Evolutionary conservation across 2,113 vertebrate genomes (phyloP).

Genomic region (Brachyhypopomus gauderio): DNA sequence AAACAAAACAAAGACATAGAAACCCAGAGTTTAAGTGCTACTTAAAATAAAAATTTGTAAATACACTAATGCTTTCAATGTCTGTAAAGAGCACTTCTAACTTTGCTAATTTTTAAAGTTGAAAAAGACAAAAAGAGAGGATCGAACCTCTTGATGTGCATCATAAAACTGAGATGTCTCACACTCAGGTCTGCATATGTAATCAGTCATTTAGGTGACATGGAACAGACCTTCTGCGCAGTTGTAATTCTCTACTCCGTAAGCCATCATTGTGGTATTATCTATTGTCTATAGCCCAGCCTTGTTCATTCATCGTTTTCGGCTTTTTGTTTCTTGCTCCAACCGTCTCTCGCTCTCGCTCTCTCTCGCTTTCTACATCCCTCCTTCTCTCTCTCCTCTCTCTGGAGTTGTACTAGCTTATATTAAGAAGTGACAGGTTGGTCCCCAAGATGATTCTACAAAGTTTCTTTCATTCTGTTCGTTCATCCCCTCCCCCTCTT

Average conservation of each 20-base stretch:
- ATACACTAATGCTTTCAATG: too few relatives aligned
- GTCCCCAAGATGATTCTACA: neutral
- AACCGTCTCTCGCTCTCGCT: neutral
- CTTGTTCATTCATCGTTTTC: neutral
- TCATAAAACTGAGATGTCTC: too few relatives aligned
- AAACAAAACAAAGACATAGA: too few relatives aligned
- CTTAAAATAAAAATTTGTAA: too few relatives aligned
- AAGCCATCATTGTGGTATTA: neutral
- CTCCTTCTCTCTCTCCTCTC: neutral
- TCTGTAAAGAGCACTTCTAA: too few relatives aligned
- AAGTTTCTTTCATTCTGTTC: neutral
- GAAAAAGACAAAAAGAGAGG: too few relatives aligned
- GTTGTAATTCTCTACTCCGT: neutral
- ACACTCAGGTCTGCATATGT: too few relatives aligned
- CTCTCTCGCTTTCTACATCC: neutral
- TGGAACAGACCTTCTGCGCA: constrained; percentile 3
- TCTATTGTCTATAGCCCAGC: neutral
- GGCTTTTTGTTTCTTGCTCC: too few relatives aligned
- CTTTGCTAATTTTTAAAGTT: too few relatives aligned
- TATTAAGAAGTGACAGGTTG: constrained; percentile 18
- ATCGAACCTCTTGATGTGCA: too few relatives aligned
- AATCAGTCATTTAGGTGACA: too few relatives aligned
- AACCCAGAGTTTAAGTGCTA: too few relatives aligned
- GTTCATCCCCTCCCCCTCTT: neutral
- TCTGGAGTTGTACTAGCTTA: neutral